Conservation (phyloP, 1,140 invertebrate genomes). For the Asobara japonica region DNA sequence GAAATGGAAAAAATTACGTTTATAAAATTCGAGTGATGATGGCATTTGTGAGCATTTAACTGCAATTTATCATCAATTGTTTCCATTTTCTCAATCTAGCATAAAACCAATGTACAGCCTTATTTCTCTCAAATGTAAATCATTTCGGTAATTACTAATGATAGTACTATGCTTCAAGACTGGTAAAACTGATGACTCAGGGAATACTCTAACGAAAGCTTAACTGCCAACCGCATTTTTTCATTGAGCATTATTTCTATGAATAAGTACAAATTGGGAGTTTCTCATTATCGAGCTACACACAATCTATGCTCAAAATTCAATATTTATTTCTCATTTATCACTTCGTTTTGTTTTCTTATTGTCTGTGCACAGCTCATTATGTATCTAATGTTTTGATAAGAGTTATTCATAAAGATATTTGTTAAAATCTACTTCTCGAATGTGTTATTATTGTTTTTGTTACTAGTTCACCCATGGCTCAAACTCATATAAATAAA, state of each 20-base stretch:
- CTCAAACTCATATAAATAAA: too few species aligned
- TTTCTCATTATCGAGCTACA: background rate
- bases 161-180: background rate
- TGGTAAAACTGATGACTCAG: constrained; percentile 14
- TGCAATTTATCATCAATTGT: background rate
- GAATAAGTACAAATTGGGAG: background rate
- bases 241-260: background rate
- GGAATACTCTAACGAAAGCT: constrained; percentile 2
- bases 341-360: background rate
- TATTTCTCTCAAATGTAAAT: background rate
- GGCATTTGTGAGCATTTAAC: background rate
- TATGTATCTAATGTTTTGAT: background rate
- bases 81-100: background rate
- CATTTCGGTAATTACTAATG: background rate
- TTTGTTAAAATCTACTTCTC: too few species aligned
- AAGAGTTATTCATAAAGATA: background rate
- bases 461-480: too few species aligned
- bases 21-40: background rate
- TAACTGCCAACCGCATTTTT: constrained; percentile 17
- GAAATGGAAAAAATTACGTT: background rate
- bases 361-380: background rate
- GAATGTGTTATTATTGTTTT: too few species aligned
- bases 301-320: background rate
- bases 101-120: background rate
- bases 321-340: background rate